Evolutionary conservation across 1,140 invertebrate genomes (phyloP).

Genomic region (Notospermus geniculatus): DNA sequence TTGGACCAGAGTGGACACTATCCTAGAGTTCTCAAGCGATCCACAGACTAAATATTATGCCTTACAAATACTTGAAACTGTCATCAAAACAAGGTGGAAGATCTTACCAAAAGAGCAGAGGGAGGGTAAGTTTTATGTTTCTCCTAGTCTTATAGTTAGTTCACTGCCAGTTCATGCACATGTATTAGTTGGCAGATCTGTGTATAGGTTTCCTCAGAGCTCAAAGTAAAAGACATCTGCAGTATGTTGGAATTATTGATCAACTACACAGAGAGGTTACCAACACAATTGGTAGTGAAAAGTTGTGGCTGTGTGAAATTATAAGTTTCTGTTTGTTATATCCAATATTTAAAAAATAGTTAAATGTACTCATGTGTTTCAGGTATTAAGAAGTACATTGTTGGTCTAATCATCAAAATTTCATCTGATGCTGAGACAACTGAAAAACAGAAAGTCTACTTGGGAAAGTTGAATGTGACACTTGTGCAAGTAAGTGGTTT

Average conservation of each 20-base stretch:
- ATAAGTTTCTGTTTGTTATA: too few relatives aligned
- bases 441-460: constrained; percentile 92
- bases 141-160: too few relatives aligned
- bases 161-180: too few relatives aligned
- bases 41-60: constrained; percentile 99
- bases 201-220: too few relatives aligned
- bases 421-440: constrained; percentile 86
- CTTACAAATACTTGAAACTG: constrained; percentile 97
- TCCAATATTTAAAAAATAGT: too few relatives aligned
- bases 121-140: constrained; percentile 72
- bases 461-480: constrained; percentile 99
- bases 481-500: constrained; percentile 83
- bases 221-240: too few relatives aligned
- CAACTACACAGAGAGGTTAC: too few relatives aligned
- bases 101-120: constrained; percentile 96
- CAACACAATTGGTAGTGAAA: too few relatives aligned
- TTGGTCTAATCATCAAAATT: constrained; percentile 96
- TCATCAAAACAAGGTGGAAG: constrained; percentile 99
- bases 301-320: too few relatives aligned
- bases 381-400: constrained; percentile 97
- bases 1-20: constrained; percentile 98
- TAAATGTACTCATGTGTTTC: constrained; percentile 23
- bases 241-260: too few relatives aligned
- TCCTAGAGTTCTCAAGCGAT: constrained; percentile 90
- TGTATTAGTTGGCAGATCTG: too few relatives aligned